Evolutionary conservation across 1,140 invertebrate genomes (phyloP).

Genomic region (Homalodisca vitripennis): DNA sequence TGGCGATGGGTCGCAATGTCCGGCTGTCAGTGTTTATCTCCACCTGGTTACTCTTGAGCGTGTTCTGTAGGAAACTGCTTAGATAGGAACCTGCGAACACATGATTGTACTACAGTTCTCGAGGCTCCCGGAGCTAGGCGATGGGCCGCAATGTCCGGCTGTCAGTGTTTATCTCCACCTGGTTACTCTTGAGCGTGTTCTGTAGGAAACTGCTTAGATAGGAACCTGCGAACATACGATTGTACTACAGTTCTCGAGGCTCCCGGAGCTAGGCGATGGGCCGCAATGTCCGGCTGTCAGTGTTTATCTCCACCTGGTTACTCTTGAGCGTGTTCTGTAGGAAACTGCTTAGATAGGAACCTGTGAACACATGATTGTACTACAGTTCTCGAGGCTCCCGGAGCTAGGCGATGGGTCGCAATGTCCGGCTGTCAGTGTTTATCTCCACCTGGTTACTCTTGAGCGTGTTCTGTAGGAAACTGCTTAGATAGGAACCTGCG

Average conservation of each 20-base stretch:
- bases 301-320: slow-evolving; percentile 64
- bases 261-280: slow-evolving; percentile 63
- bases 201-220: slow-evolving; percentile 57
- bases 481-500: slow-evolving; percentile 56
- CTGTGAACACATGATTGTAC: slow-evolving; percentile 45
- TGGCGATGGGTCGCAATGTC: slow-evolving; percentile 59
- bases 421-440: slow-evolving; percentile 61
- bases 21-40: slow-evolving; percentile 64
- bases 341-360: slow-evolving; percentile 56
- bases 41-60: slow-evolving; percentile 62
- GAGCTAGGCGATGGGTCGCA: slow-evolving; percentile 59
- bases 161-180: slow-evolving; percentile 65
- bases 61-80: slow-evolving; percentile 56
- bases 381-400: slow-evolving; percentile 66
- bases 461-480: slow-evolving; percentile 56
- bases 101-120: no score
- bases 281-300: slow-evolving; percentile 59
- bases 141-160: slow-evolving; percentile 57
- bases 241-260: slow-evolving; percentile 64
- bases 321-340: slow-evolving; percentile 59
- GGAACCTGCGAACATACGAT: slow-evolving; percentile 50
- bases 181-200: slow-evolving; percentile 61
- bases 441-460: slow-evolving; percentile 66
- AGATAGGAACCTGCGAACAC: slow-evolving; percentile 53
- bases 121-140: slow-evolving; percentile 62